Evolutionary conservation across 2,113 vertebrate species (phyloP), one percentile per base, ranked within the genome.

Genomic region (Eudyptes chrysolophus): DNA sequence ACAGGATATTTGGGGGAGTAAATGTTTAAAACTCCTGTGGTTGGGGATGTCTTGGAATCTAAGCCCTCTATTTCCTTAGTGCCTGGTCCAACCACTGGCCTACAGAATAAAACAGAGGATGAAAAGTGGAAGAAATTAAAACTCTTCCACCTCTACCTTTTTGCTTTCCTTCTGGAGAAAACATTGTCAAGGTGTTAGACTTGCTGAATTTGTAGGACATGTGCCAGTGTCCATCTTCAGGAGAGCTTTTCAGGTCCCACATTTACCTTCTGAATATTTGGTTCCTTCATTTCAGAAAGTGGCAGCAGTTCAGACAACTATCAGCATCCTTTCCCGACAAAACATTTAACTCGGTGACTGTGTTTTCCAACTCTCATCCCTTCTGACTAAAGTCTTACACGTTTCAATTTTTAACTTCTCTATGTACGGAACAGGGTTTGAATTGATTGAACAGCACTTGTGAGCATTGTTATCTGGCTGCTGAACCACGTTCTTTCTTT

Each of bases 181-280:
- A 22, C 26, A 2, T 4, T 10, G 7, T 10, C 26, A 9, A 42
- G 11, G 22, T 2, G 24, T 12, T 13, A 52, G 40, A 2, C 22
- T n/a, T 11, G 13, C 51, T 75, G 32, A 20, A 21, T 19, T 30
- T 1, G 1, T 10, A 21, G 18, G 10, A 42, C 0, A 0, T 2
- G 14, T 24, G 34, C 16, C 74, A 38, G 10, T 12, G 19, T 58
- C 52, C 57, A 10, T 10, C 40, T 22, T 34, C 51, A 81, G 82
- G 25, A 71, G 40, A 80, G 5, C 40, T 34, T n/a, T 16, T 7
- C 48, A 51, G 44, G 16, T 64, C 36, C 61, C 24, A 7, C 40
- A 0, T 65, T 84, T 83, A 40, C 57, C 51, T 66, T 32, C 11
- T 36, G 46, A 30, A 5, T 16, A 3, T 20, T 2, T 5, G 6